These are phyloP conservation scores for Gallinago media DNA, from an alignment of 2,113 vertebrate species.

Conservation along the genomic window DNA sequence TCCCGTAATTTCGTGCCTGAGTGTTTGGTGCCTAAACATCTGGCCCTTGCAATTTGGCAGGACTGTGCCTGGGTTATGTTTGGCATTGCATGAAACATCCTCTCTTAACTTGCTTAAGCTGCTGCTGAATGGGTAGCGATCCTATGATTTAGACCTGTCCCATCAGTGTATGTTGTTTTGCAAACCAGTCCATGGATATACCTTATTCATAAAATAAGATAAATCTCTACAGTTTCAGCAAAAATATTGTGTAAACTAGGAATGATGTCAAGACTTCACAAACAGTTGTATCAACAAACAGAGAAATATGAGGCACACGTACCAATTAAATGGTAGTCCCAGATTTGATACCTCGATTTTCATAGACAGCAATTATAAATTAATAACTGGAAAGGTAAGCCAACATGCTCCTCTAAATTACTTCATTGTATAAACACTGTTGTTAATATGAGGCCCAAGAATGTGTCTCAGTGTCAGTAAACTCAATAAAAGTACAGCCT, in stretches of 20 bases:
- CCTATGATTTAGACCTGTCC: not conserved
- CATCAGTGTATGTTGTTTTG: not conserved
- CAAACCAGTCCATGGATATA: not conserved
- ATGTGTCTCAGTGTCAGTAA: not conserved
- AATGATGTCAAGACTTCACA: not conserved
- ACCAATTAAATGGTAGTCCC: not conserved
- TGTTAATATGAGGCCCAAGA: not conserved
- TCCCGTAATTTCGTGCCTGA: not conserved
- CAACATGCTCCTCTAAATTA: not conserved
- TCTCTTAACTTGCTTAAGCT: not conserved
- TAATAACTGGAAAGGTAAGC: not conserved
- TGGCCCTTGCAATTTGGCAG: not conserved
- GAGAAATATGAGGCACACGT: not conserved
- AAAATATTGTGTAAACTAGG: not conserved
- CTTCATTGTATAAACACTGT: not conserved
- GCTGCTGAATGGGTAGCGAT: not conserved
- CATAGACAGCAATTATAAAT: not conserved
- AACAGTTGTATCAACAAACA: not conserved
- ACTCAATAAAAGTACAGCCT: not conserved
- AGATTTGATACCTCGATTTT: not conserved
- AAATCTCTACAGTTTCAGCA: not conserved
- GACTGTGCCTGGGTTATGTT: not conserved
- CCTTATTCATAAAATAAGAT: not conserved
- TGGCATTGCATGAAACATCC: not conserved
- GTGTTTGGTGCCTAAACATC: not conserved